Percentiles rank a stretch among this genome's conserved stretches.
These are phyloP conservation scores for Rhadinocentrus ornatus DNA, from an alignment of 2,797 vertebrate species.

Conservation along the genomic window DNA sequence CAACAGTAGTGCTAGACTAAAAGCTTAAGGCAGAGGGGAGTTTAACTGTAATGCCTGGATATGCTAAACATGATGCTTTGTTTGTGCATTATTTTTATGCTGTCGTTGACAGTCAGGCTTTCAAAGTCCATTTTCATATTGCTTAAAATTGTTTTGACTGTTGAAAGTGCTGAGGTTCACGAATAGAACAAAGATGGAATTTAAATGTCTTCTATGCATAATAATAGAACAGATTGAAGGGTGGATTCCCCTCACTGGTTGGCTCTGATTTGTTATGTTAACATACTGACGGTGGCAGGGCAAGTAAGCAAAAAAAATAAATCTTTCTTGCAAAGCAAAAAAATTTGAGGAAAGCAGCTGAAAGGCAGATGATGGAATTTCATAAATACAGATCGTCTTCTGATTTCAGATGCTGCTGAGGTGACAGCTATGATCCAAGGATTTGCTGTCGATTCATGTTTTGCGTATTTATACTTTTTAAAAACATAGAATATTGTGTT, in stretches of 20 bases:
- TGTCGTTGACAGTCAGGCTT: not conserved
- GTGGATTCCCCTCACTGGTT: slow-evolving; percentile 10
- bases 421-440: slow-evolving; percentile 31
- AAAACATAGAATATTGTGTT: not conserved
- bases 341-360: slow-evolving; percentile 28
- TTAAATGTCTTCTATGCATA: slow-evolving; percentile 55
- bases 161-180: slow-evolving; percentile 50
- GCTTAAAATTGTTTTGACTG: slow-evolving; percentile 27
- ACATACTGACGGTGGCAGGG: slow-evolving; percentile 25
- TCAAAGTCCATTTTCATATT: slow-evolving; percentile 25
- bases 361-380: slow-evolving; percentile 55
- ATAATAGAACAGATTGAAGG: slow-evolving; percentile 37
- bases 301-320: slow-evolving; percentile 54
- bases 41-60: not conserved
- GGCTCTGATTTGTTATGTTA: slow-evolving; percentile 38
- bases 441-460: slow-evolving; percentile 10
- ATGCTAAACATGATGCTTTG: not conserved
- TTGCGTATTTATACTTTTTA: slow-evolving; percentile 4
- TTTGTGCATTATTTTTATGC: not conserved
- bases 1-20: not conserved
- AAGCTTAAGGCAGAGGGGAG: not conserved
- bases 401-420: slow-evolving; percentile 40
- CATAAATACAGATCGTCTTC: slow-evolving; percentile 47
- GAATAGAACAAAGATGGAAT: slow-evolving; percentile 57
- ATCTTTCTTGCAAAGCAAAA: slow-evolving; percentile 33